Conservation (phyloP, 1,140 invertebrate genomes). For the Cyrtorhinus lividipennis region DNA sequence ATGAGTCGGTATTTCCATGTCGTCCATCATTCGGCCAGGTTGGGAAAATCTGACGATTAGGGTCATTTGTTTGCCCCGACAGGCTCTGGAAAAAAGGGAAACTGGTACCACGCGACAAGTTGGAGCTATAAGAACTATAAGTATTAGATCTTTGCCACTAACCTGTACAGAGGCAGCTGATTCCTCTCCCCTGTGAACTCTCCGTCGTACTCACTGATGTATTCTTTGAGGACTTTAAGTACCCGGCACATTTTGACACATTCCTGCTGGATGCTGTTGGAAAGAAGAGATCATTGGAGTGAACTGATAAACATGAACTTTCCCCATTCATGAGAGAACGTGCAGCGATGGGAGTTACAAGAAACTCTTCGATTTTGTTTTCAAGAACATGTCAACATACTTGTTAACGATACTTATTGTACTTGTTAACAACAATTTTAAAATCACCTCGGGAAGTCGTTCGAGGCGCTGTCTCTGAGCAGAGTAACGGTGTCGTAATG, state of each 20-base stretch:
- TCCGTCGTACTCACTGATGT: constrained; percentile 89
- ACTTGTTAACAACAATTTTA: too few relatives aligned
- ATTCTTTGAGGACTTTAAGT: constrained; percentile 86
- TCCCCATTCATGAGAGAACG: too few relatives aligned
- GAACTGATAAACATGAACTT: too few relatives aligned
- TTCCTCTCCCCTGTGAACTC: constrained; percentile 79
- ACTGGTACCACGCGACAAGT: constrained; percentile 17
- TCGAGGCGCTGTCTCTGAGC: constrained; percentile 28
- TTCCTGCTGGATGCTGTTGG: constrained; percentile 33
- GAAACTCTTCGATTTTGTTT: too few relatives aligned
- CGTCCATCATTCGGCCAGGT: constrained; percentile 77
- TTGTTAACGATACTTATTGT: too few relatives aligned
- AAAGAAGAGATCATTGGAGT: not conserved
- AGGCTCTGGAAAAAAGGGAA: constrained; percentile 49
- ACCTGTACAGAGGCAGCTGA: constrained; percentile 75
- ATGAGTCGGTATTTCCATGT: constrained; percentile 85
- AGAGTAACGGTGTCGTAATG: constrained; percentile 58
- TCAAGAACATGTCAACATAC: too few relatives aligned
- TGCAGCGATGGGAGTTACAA: too few relatives aligned
- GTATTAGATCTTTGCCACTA: too few relatives aligned
- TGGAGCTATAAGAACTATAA: too few relatives aligned
- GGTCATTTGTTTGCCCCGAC: constrained; percentile 75
- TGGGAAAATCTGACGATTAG: constrained; percentile 79
- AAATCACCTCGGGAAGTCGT: constrained; percentile 12
- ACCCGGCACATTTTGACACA: constrained; percentile 86